A percentile compares a stretch with the other conserved stretches of the same genome.
Evolutionary conservation across 2,797 vertebrate genomes (phyloP).

Genomic region (Gymnoscopelus microlampas): DNA sequence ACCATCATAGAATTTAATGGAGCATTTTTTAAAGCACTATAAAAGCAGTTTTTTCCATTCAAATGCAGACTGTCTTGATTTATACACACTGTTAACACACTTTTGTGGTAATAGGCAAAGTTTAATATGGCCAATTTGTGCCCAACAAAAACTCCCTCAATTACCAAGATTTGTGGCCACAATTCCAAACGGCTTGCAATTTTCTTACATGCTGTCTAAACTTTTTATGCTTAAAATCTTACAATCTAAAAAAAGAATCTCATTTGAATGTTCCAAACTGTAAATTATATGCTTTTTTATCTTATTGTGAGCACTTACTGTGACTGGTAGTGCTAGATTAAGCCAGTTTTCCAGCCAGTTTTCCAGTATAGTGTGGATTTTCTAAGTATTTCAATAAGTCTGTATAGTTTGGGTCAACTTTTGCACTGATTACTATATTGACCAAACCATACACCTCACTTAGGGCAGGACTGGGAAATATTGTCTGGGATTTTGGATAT

Average conservation of each 20-base stretch:
- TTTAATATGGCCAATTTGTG: constrained; percentile 4
- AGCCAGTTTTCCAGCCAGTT: constrained; percentile 13
- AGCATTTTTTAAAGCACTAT: neutral
- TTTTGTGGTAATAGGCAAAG: too few species aligned
- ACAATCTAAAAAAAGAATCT: constrained; percentile 28
- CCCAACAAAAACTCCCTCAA: neutral
- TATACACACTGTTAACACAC: neutral
- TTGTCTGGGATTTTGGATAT: neutral
- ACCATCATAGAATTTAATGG: neutral
- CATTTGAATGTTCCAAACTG: constrained; percentile 31
- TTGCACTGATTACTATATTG: constrained; percentile 39
- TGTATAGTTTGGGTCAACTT: constrained; percentile 19
- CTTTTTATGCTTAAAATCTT: constrained; percentile 42
- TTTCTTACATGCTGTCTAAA: constrained; percentile 53
- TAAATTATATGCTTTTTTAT: constrained; percentile 6
- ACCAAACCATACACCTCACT: constrained; percentile 15
- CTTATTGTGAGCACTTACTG: constrained; percentile 22
- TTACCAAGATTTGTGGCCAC: neutral
- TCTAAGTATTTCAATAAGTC: constrained; percentile 10
- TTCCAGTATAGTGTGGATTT: constrained; percentile 17
- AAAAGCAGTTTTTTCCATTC: neutral
- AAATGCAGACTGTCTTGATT: neutral
- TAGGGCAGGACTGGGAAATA: neutral
- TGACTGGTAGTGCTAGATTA: constrained; percentile 19
- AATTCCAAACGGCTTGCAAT: constrained; percentile 9